These are phyloP conservation scores for Andrena fulva DNA, from an alignment of 2,888 invertebrate genomes.

Conservation along the genomic window DNA sequence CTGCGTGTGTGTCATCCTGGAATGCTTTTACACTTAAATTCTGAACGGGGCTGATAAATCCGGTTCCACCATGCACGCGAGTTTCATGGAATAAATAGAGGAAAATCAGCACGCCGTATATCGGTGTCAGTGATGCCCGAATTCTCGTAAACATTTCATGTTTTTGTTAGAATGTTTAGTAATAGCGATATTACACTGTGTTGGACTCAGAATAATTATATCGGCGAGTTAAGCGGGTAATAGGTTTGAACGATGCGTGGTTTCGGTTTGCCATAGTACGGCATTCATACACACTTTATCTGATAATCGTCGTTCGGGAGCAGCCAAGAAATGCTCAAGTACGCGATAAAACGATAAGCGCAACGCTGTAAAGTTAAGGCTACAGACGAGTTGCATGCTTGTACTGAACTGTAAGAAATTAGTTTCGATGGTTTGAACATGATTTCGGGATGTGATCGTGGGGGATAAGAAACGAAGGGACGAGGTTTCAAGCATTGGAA, in stretches of 20 bases:
- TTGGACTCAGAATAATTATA: not conserved
- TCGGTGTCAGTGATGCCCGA: constrained; percentile 17
- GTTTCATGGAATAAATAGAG: constrained; percentile 5
- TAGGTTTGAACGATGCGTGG: not conserved
- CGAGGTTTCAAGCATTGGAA: too few relatives aligned
- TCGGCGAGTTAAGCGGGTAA: not conserved
- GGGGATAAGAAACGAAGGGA: not conserved
- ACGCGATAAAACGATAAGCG: constrained; percentile 62
- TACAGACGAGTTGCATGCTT: not conserved
- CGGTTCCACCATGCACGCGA: constrained; percentile 5
- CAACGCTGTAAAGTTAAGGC: not conserved
- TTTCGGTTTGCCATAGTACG: constrained; percentile 4
- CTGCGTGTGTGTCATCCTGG: constrained; percentile 58
- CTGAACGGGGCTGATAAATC: constrained; percentile 57
- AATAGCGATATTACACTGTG: not conserved
- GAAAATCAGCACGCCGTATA: constrained; percentile 15
- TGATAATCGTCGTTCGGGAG: constrained; percentile 59
- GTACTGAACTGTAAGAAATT: too few relatives aligned
- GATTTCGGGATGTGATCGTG: not conserved
- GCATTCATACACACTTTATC: constrained; percentile 64
- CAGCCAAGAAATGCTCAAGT: constrained; percentile 32
- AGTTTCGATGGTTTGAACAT: not conserved
- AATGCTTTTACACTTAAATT: constrained; percentile 72
- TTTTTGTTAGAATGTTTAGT: constrained; percentile 27
- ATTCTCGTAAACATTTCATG: constrained; percentile 71